Conservation (phyloP, 2,797 vertebrate species). For the Vultur gryphus region DNA sequence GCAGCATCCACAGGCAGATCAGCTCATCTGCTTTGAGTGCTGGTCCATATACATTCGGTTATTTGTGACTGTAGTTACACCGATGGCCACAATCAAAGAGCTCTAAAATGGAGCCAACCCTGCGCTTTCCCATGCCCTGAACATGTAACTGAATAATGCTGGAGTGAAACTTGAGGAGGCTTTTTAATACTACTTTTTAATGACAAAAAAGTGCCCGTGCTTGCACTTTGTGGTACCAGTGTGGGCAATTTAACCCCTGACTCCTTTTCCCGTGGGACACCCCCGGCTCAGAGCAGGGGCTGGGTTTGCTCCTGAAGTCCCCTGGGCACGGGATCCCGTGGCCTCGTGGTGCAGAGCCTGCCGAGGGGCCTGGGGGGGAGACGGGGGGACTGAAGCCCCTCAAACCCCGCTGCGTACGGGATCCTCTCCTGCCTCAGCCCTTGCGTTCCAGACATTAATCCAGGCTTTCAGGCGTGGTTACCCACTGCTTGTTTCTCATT, state of each 20-base stretch:
- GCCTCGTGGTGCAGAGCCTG: background rate
- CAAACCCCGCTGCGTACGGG: fast-evolving
- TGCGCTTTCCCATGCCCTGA: background rate
- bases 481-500: background rate
- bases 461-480: background rate
- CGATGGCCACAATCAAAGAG: background rate
- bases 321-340: background rate
- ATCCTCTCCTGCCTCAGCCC: background rate
- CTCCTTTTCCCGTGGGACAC: background rate
- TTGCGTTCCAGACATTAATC: fast-evolving
- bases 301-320: background rate
- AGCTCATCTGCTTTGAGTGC: background rate
- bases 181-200: background rate
- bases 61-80: background rate
- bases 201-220: background rate
- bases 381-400: too few species aligned
- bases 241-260: fast-evolving
- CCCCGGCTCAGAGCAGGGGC: background rate
- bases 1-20: fast-evolving
- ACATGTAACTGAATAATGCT: too few species aligned
- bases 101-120: background rate
- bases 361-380: too few species aligned
- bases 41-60: fast-evolving
- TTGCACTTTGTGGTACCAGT: too few species aligned
- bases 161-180: background rate